A percentile compares a stretch with the other conserved stretches of the same genome.
Evolutionary conservation across 2,888 invertebrate species (phyloP).

Genomic region (Campaea margaritaria): DNA sequence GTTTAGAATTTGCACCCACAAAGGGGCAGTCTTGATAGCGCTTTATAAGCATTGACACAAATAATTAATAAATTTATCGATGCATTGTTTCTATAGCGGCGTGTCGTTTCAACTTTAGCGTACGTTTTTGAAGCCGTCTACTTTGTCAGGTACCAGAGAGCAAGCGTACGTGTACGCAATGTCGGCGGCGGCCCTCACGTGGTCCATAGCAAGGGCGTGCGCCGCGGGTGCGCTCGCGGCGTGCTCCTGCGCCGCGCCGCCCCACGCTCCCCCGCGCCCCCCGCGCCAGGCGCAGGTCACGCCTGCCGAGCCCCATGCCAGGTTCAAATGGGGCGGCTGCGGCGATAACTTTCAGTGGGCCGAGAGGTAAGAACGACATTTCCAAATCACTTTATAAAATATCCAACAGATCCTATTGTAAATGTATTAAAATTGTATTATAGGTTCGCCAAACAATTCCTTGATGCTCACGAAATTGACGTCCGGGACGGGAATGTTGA

Average conservation of each 20-base stretch:
- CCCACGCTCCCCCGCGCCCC: constrained; percentile 85
- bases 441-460: constrained; percentile 89
- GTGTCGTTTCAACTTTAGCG: too few relatives aligned
- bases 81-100: too few relatives aligned
- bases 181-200: constrained; percentile 91
- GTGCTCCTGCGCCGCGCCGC: constrained; percentile 92
- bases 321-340: constrained; percentile 95
- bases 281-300: constrained; percentile 86
- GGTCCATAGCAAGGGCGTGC: constrained; percentile 91
- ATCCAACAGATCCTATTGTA: neutral
- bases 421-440: constrained; percentile 9
- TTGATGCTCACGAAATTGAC: constrained; percentile 87
- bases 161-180: constrained; percentile 94
- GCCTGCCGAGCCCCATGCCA: constrained; percentile 88
- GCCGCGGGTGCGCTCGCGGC: constrained; percentile 90
- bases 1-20: too few relatives aligned
- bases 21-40: too few relatives aligned
- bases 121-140: too few relatives aligned
- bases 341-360: constrained; percentile 92
- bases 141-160: constrained; percentile 90
- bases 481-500: constrained; percentile 75
- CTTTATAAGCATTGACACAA: too few relatives aligned
- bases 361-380: constrained; percentile 66
- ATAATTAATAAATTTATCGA: too few relatives aligned
- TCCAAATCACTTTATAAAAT: too few relatives aligned